phyloP scores from a whole-genome alignment of 2,888 invertebrate species.

The Heliconius charithonia region DNA sequence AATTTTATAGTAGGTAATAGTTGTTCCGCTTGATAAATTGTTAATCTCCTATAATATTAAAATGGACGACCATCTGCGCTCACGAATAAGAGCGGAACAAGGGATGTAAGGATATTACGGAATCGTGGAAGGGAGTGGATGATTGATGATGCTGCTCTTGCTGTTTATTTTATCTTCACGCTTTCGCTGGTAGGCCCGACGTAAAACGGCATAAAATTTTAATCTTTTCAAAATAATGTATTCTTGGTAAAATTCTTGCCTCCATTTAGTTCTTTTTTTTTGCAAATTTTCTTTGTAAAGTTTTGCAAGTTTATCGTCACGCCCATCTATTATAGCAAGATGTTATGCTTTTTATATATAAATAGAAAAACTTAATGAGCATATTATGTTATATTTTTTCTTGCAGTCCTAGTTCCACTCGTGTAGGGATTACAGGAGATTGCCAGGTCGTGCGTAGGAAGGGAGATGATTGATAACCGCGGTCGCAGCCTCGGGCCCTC shows the following conservation, averaged over 20 bases:
- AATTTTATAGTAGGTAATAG: constrained; percentile 24
- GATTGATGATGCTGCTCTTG: constrained; percentile 38
- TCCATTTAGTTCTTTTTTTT: not conserved
- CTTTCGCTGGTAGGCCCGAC: constrained; percentile 14
- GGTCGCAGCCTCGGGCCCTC: constrained; percentile 40
- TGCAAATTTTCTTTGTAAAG: not conserved
- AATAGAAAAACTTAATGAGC: not conserved
- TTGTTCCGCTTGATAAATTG: constrained; percentile 37
- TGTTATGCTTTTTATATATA: not conserved
- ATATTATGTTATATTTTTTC: constrained; percentile 15
- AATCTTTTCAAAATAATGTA: constrained; percentile 3
- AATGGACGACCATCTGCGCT: constrained; percentile 45
- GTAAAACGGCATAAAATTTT: constrained; percentile 20
- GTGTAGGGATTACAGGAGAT: constrained; percentile 32
- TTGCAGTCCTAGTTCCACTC: not conserved
- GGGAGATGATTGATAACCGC: constrained; percentile 58
- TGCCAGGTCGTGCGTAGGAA: constrained; percentile 42
- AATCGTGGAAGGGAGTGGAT: constrained; percentile 40
- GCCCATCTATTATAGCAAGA: not conserved
- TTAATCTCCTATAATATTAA: constrained; percentile 37
- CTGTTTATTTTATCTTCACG: constrained; percentile 38
- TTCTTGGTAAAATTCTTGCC: not conserved
- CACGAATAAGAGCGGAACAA: constrained; percentile 29
- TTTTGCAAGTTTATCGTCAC: not conserved
- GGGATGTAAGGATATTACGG: constrained; percentile 50